Percentiles rank a stretch among this genome's conserved stretches.
phyloP scores from a whole-genome alignment of 2,113 vertebrate genomes.

The Gorsachius goisagi region DNA sequence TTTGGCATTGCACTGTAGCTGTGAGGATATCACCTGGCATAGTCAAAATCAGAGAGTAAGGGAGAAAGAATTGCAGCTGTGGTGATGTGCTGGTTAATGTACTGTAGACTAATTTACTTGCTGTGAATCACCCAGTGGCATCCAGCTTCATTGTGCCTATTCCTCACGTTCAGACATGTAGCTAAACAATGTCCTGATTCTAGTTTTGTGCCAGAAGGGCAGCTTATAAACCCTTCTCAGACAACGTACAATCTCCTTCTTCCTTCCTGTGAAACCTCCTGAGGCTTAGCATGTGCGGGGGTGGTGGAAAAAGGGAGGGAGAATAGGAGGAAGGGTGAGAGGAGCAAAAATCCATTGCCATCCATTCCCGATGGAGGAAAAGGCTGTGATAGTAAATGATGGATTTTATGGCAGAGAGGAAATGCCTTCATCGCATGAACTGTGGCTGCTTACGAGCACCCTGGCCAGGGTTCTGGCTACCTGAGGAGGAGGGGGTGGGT shows the following conservation, averaged over 20 bases:
- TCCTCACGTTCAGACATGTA: neutral
- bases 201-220: constrained; percentile 1
- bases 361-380: neutral
- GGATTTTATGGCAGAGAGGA: constrained; percentile 35
- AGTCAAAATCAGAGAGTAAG: neutral
- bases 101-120: neutral
- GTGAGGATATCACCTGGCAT: neutral
- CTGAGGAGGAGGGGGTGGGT: neutral
- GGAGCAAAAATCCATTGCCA: neutral
- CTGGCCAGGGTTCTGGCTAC: neutral
- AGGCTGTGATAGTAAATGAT: neutral
- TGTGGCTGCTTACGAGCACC: neutral
- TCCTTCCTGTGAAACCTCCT: neutral
- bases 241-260: neutral
- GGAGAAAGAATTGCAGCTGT: neutral
- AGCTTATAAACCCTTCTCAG: constrained; percentile 30
- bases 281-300: neutral
- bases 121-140: neutral
- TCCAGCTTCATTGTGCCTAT: neutral
- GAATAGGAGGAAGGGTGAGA: neutral
- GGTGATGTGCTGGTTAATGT: neutral
- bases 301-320: neutral
- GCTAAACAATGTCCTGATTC: neutral
- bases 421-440: constrained; percentile 32
- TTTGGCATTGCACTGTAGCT: neutral